Evolutionary conservation across 2,888 invertebrate species (phyloP), one percentile per base, ranked within the genome.

Genomic region (Eulithis testata): DNA sequence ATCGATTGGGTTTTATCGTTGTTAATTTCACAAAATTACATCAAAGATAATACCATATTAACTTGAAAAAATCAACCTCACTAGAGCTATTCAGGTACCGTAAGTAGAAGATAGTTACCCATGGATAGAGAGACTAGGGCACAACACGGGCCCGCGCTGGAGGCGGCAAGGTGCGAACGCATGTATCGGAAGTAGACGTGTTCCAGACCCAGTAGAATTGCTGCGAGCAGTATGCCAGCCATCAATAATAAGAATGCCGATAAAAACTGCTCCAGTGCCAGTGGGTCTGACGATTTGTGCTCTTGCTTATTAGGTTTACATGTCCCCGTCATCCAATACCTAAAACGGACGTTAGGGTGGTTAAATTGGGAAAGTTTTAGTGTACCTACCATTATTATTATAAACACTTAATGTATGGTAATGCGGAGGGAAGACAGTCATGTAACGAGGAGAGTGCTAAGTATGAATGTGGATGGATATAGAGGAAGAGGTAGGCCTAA

Each of bases 321-420:
- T 2, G 98, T 97, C 44, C 99, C 99, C 0, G 99, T 98, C 96
- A 99, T 97, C 99, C 99, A 99, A 86, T 97, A 98, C 82, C 98
- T 96, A 69, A 7, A 53, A 21, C 21, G 21, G 21, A 21, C 21
- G 21, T 21, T 21, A 21, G 21, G 21, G 21, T 21, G 21, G 21
- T 21, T 21, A 21, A 66, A n/a, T 6, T 36, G 51, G 51, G 31
- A 31, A 21, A 21, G 21, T 21, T 21, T 21, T 21, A 21, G 21
- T 21, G 31, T 31, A 31, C 31, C 31, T 5, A 31, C 31, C 6
- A 31, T 31, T 31, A 6, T 5, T 31, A 21, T 21, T 21, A 21
- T 21, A 21, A 21, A 21, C 21, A n/a, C n/a, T n/a, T n/a, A n/a
- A n/a, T n/a, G n/a, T n/a, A n/a, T n/a, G n/a, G n/a, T n/a, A n/a